Evolutionary conservation across 2,888 invertebrate species (phyloP), one percentile per base, ranked within the genome.

Genomic region (Epiblema foenella): DNA sequence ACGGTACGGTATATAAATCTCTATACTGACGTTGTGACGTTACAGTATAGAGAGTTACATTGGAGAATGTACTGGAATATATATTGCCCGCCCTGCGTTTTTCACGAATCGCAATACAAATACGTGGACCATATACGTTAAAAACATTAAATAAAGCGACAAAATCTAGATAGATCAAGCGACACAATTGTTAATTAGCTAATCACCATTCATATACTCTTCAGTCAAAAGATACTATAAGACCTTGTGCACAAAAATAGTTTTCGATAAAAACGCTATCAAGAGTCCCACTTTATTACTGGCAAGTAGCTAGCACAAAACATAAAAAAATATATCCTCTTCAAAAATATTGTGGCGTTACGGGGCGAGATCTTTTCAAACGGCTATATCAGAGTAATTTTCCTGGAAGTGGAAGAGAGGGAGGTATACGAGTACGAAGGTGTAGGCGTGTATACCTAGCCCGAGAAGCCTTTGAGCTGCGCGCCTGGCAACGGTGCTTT

Each of bases 401-500:
- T 56, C 66, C 70, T 66, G 65, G 65, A 37, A 65, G 65, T 42
- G 46, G 46, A 54, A 51, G 52, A 18, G 10, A 37, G 20, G 12
- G 49, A 49, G 24, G 11, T 66, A 67, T 71, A 71, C 17, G 29
- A 56, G 62, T 71, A 71, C 17, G 42, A 56, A 57, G 51, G 18
- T 52, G 62, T 52, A 60, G 24, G 42, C 33, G 56, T 58, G 42
- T 68, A 49, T 56, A 46, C 39, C 52, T 51, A 37, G 37, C 70
- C 65, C 70, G 69, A 71, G 69, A 73, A 70, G 52, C 75, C 77
- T 82, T 79, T 79, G 75, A 81, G 75, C 74, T 69, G 49, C 54
- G 37, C 72, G 68, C 78, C 76, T 76, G 76, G 75, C 76, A 76
- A 80, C 78, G 68, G 74, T 69, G 73, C 74, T 74, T 60, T 72